Evolutionary conservation across 1,140 invertebrate species (phyloP).

Genomic region (Bombus impatiens): DNA sequence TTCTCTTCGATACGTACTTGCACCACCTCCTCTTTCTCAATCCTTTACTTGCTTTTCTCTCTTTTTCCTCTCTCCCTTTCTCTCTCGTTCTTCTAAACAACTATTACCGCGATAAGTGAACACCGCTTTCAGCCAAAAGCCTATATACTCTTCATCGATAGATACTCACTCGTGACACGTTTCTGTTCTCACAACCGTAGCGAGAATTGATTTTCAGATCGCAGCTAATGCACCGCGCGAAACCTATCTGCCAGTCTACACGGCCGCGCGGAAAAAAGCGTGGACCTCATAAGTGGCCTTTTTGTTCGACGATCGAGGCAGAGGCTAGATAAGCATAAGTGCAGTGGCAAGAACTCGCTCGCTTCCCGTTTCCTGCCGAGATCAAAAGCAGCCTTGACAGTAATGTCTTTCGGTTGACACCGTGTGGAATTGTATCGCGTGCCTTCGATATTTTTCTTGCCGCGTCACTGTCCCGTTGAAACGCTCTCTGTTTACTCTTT

Average conservation of each 20-base stretch:
- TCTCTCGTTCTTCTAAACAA: conserved; percentile 26
- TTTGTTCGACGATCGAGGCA: not conserved
- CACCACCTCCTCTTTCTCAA: not conserved
- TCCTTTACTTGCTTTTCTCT: not conserved
- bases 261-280: not conserved
- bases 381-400: conserved; percentile 26
- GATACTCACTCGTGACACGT: conserved; percentile 38
- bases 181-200: conserved; percentile 25
- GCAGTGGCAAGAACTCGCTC: conserved; percentile 17
- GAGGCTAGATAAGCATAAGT: conserved; percentile 35
- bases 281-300: not conserved
- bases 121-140: not conserved
- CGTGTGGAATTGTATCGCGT: not conserved
- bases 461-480: not conserved
- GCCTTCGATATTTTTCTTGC: not conserved
- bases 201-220: conserved; percentile 24
- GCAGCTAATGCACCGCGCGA: conserved; percentile 19
- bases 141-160: conserved; percentile 14
- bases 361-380: not conserved
- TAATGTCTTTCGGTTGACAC: not conserved
- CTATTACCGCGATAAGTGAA: conserved; percentile 58
- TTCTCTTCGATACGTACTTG: conserved; percentile 17
- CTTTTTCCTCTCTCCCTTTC: not conserved
- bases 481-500: not conserved
- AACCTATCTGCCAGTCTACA: not conserved